A percentile compares a stretch with the other conserved stretches of the same genome.
Evolutionary conservation across 2,888 invertebrate species (phyloP).

Genomic region (Acanthosepion esculentum): DNA sequence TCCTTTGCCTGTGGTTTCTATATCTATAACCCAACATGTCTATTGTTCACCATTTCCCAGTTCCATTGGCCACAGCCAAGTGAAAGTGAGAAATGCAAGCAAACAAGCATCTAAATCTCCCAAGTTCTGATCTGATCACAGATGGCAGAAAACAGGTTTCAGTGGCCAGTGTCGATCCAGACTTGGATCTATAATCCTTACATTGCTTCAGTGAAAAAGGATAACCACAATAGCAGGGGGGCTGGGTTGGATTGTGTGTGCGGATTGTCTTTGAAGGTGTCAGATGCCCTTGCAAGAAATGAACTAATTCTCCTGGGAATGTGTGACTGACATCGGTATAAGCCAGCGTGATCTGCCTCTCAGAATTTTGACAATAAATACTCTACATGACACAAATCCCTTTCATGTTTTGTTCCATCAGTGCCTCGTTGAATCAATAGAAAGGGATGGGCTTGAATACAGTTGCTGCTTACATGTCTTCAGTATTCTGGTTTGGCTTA

Average conservation of each 20-base stretch:
- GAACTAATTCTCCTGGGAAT: conserved; percentile 1
- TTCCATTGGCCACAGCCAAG: not conserved
- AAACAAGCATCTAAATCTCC: not conserved
- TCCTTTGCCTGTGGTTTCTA: not conserved
- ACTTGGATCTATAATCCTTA: not conserved
- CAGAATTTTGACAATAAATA: not conserved
- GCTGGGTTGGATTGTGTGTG: not conserved
- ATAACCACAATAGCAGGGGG: too few species aligned
- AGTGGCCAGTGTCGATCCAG: not conserved
- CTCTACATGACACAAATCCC: not conserved
- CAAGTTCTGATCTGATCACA: not conserved
- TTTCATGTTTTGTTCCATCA: not conserved
- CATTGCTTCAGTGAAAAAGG: not conserved
- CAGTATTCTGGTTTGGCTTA: not conserved
- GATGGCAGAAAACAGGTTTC: not conserved
- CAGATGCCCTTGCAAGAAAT: not conserved
- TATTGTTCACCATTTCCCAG: not conserved
- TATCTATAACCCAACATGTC: not conserved
- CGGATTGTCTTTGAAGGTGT: not conserved
- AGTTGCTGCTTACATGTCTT: too few species aligned
- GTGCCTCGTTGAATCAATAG: not conserved
- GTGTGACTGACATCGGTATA: not conserved
- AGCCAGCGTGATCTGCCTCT: not conserved
- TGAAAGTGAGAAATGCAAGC: not conserved
- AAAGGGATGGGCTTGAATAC: too few species aligned